phyloP scores from a whole-genome alignment of 2,113 vertebrate genomes.

The Chelonoidis abingdonii region DNA sequence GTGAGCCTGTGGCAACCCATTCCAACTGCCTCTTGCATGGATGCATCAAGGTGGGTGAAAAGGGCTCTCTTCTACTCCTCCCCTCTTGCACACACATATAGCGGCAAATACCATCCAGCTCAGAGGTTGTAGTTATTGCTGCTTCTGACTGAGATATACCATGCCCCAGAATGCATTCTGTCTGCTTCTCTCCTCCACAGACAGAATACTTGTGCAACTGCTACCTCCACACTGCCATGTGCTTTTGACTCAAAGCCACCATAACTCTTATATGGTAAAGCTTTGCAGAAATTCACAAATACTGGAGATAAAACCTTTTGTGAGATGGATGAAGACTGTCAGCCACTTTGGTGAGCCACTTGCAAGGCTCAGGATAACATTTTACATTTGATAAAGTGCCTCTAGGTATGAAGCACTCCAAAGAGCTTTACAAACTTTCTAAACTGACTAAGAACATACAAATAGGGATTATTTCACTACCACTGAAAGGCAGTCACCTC shows the following conservation, averaged over 20 bases:
- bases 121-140: neutral
- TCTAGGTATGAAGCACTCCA: neutral
- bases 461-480: neutral
- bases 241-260: neutral
- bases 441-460: neutral
- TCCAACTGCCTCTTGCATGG: neutral
- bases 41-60: neutral
- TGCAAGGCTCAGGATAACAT: neutral
- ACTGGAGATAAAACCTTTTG: no score
- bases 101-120: neutral
- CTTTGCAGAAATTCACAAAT: neutral
- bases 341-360: neutral
- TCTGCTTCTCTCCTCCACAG: neutral
- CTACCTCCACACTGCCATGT: neutral
- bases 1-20: neutral
- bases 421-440: neutral
- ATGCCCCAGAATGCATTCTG: neutral
- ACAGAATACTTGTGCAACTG: neutral
- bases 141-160: neutral
- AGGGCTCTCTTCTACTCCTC: neutral
- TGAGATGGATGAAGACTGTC: neutral
- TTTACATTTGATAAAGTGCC: neutral
- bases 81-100: neutral
- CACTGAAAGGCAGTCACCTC: neutral
- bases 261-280: neutral